Evolutionary conservation across 1,140 invertebrate genomes (phyloP), one percentile per base, ranked within the genome.

Genomic region (Uloborus diversus): DNA sequence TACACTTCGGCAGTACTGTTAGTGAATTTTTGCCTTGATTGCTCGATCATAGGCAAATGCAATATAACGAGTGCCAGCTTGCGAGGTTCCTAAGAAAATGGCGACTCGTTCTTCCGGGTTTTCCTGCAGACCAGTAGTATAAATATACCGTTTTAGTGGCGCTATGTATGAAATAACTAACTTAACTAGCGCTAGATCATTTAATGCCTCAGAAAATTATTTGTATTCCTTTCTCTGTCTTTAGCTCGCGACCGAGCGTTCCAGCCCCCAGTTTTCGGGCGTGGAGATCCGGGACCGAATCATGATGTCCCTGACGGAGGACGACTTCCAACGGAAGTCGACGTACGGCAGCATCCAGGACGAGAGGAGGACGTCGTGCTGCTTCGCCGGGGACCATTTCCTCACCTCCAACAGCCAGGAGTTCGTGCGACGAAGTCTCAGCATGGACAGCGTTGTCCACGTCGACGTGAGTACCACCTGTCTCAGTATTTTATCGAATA

Each of bases 331-430:
- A 2, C 17, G 71, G 11, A 33, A 59, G 3, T 32, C 37, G 3
- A 75, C 71, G 20, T 75, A 75, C 42, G 71, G 71, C 59, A 75
- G 71, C 59, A 64, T 75, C 20, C 71, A 75, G 23, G 59, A 53
- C n/a, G 4, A 5, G 1, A 62, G 30, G 42, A 53, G 30, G 14
- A 4, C 17, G 4, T n/a, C 32, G 17, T 79, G 75, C 20, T 79
- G 75, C 25, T 62, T 68, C 0, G 75, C 51, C 1, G 75, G 75
- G 17, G 75, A 66, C 47, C 75, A 79, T 30, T 59, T 79, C 20
- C 23, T 79, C 23, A 79, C 75, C 14, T 79, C 75, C 0, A 3
- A 42, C 1, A 71, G 28, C 25, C 13, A 59, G 20, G 62, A 79
- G 3, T 68, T 32, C 23, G 28, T 61, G 3, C 9, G 62, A 13